phyloP scores from a whole-genome alignment of 2,888 invertebrate species.

The Scaeva pyrastri region DNA sequence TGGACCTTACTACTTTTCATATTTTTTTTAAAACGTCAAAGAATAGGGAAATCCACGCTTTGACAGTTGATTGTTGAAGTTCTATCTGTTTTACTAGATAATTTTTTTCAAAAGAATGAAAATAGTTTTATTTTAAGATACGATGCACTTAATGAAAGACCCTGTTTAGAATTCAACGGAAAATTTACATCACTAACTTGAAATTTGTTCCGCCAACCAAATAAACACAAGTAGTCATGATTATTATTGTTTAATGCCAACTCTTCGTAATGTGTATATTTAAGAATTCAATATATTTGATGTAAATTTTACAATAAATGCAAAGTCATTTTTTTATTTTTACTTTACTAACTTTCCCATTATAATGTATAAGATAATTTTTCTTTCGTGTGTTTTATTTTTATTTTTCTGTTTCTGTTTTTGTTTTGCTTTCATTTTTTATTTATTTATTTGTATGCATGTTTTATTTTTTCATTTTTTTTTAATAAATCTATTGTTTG shows the following conservation, averaged over 20 bases:
- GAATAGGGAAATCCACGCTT: no score
- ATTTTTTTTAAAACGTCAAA: no score
- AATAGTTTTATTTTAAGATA: no score
- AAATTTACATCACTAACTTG: no score
- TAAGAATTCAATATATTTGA: conserved; percentile 71
- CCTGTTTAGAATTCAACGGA: no score
- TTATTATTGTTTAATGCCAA: conserved; percentile 68
- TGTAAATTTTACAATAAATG: conserved; percentile 71
- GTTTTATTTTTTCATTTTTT: not conserved
- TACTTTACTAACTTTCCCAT: conserved; percentile 44
- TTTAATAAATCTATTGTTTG: conserved; percentile 46
- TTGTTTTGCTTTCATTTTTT: not conserved
- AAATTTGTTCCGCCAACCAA: not conserved
- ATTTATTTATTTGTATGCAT: not conserved
- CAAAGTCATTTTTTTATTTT: conserved; percentile 49
- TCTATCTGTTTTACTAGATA: no score
- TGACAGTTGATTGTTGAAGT: no score
- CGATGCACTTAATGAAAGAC: no score
- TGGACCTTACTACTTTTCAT: no score
- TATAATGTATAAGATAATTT: conserved; percentile 13
- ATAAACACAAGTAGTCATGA: conserved; percentile 28
- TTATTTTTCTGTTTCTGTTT: conserved; percentile 13
- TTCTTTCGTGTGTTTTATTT: conserved; percentile 12
- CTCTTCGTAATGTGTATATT: conserved; percentile 74
- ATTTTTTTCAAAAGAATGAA: no score